phyloP scores from a whole-genome alignment of 1,140 invertebrate species.

The Tetranychus urticae region DNA sequence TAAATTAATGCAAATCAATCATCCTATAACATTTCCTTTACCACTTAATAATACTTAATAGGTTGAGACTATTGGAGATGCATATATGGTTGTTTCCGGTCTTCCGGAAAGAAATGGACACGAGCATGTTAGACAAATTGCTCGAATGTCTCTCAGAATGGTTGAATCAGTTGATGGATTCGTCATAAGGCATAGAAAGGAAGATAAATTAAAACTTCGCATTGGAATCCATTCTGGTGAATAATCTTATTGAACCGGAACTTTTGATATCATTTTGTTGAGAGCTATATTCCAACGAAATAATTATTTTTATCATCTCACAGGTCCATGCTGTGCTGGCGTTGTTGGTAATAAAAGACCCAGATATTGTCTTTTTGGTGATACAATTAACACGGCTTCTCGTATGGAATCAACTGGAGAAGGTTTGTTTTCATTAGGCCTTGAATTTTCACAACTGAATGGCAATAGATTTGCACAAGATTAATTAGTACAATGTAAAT shows the following conservation, averaged over 20 bases:
- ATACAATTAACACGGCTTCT: slow-evolving; percentile 49
- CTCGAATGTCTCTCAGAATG: neutral
- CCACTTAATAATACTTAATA: slow-evolving; percentile 48
- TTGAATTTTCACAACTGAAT: too few relatives aligned
- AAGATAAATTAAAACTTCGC: slow-evolving; percentile 35
- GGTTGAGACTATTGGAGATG: slow-evolving; percentile 91
- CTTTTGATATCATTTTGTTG: neutral
- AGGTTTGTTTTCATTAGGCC: slow-evolving; percentile 23
- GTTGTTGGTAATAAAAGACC: slow-evolving; percentile 86
- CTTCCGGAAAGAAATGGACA: neutral
- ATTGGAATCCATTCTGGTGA: slow-evolving; percentile 63
- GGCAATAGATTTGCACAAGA: too few relatives aligned
- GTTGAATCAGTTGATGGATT: neutral
- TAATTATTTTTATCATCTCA: neutral
- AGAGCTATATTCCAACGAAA: neutral
- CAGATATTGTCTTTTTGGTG: slow-evolving; percentile 70
- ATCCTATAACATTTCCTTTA: neutral
- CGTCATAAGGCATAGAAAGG: neutral
- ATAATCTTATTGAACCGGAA: neutral
- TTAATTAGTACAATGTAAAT: too few relatives aligned
- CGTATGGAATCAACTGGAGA: slow-evolving; percentile 55
- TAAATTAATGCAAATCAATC: neutral
- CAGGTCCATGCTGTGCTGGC: slow-evolving; percentile 31
- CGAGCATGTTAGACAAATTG: neutral
- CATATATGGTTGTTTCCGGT: slow-evolving; percentile 50